These are phyloP conservation scores for Sycobia sp. DNA, from an alignment of 1,140 invertebrate species.

Conservation along the genomic window DNA sequence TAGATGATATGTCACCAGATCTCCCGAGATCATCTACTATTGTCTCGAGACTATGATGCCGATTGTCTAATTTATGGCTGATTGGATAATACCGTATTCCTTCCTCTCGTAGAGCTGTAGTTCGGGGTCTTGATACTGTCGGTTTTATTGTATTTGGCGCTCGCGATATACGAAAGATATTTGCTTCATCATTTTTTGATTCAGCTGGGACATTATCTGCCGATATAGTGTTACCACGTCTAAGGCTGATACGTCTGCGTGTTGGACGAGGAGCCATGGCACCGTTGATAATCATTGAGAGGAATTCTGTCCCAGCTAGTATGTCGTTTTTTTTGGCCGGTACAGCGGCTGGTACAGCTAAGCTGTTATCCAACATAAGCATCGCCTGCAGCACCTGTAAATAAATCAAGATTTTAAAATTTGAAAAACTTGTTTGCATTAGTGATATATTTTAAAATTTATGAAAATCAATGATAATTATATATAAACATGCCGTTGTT, in stretches of 20 bases:
- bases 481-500: too few relatives aligned
- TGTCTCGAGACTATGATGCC: constrained; percentile 46
- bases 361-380: constrained; percentile 48
- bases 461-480: too few relatives aligned
- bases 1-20: constrained; percentile 39
- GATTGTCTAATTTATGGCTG: constrained; percentile 51
- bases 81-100: constrained; percentile 51
- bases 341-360: constrained; percentile 37
- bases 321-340: constrained; percentile 59
- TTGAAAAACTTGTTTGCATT: too few relatives aligned
- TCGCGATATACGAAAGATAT: constrained; percentile 55
- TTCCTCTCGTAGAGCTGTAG: constrained; percentile 37
- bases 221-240: constrained; percentile 37
- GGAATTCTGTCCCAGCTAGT: constrained; percentile 65
- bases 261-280: constrained; percentile 52
- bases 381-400: constrained; percentile 53
- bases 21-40: constrained; percentile 47
- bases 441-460: too few relatives aligned
- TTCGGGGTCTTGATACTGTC: constrained; percentile 37
- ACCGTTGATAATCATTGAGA: constrained; percentile 64
- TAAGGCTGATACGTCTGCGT: constrained; percentile 49
- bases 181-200: constrained; percentile 53
- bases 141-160: constrained; percentile 43
- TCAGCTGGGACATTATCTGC: constrained; percentile 53
- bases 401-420: too few relatives aligned